Evolutionary conservation across 2,797 vertebrate genomes (phyloP), one percentile per base, ranked within the genome.

Genomic region (Sylvilagus floridanus): DNA sequence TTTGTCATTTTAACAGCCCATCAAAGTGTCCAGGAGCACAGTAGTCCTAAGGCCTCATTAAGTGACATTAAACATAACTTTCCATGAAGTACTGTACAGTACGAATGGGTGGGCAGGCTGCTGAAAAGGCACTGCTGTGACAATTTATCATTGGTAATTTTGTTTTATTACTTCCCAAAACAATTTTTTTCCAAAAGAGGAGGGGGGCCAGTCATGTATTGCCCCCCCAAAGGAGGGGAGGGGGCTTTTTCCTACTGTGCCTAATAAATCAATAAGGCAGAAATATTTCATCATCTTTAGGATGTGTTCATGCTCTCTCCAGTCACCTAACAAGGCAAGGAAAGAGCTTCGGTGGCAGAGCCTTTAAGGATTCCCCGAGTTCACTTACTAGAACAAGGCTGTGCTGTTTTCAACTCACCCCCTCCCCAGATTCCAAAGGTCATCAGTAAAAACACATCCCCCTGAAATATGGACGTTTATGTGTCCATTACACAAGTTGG

Each of bases 1-100:
- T 98, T 98, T 97, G 92, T 97, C 97, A 98, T 98, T 98, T 98
- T 97, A 98, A 98, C 93, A 98, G 94, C 84, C 97, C 95, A 98
- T 98, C 98, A 98, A 98, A 98, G 93, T 75, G 93, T 97, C 96
- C 97, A 82, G 97, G 94, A 97, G 72, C 79, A 97, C 91, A 96
- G 93, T 92, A 96, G 89, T 94, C 77, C 88, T 97, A 96, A 98
- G 95, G 95, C 96, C 95, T 97, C 96, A 98, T 97, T 98, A 98
- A 95, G 82, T 94, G 94, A 97, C 95, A 97, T 97, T 97, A 98
- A 98, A 97, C 89, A 86, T 97, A 97, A 97, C 97, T 97, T 98
- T 98, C 95, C 87, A 88, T 90, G 96, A 98, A 97, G 95, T 93
- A 88, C 63, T 88, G 68, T 75, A 93, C 71, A 88, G 72, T 68